These are phyloP conservation scores for Melanophora roralis DNA, from an alignment of 2,888 invertebrate genomes.

Conservation along the genomic window DNA sequence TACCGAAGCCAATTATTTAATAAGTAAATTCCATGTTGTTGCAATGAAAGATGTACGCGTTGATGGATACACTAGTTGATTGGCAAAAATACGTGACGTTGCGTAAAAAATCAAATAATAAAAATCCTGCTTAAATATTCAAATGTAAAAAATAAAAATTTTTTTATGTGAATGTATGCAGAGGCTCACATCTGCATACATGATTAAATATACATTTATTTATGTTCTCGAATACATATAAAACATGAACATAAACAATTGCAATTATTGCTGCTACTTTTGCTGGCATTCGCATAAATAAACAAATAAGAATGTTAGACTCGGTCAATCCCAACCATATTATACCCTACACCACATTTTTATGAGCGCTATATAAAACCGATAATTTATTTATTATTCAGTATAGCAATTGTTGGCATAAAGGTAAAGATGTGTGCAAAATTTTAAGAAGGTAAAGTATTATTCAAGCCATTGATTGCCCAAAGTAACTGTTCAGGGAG, in stretches of 20 bases:
- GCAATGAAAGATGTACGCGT: background rate
- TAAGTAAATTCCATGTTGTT: background rate
- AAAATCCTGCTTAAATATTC: slow-evolving; percentile 5
- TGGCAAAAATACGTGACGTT: slow-evolving; percentile 53
- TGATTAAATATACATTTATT: slow-evolving; percentile 52
- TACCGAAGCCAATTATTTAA: background rate
- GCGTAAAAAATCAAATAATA: slow-evolving; percentile 54
- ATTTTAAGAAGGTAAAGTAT: too few relatives aligned
- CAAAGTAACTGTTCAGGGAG: too few relatives aligned
- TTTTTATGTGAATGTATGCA: background rate
- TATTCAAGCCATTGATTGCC: too few relatives aligned
- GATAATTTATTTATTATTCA: too few relatives aligned
- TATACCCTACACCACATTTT: too few relatives aligned
- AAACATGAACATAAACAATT: slow-evolving; percentile 57
- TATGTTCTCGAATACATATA: slow-evolving; percentile 31
- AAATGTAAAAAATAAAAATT: background rate
- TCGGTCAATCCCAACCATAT: too few relatives aligned
- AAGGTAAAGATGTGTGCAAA: too few relatives aligned
- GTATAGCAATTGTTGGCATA: too few relatives aligned
- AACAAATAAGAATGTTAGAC: too few relatives aligned
- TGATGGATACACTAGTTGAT: slow-evolving; percentile 47
- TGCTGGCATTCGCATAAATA: slow-evolving; percentile 34
- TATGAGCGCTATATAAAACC: too few relatives aligned
- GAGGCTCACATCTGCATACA: slow-evolving; percentile 27
- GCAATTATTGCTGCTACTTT: slow-evolving; percentile 51